Evolutionary conservation across 2,888 invertebrate species (phyloP).

Genomic region (Phasia obesa): DNA sequence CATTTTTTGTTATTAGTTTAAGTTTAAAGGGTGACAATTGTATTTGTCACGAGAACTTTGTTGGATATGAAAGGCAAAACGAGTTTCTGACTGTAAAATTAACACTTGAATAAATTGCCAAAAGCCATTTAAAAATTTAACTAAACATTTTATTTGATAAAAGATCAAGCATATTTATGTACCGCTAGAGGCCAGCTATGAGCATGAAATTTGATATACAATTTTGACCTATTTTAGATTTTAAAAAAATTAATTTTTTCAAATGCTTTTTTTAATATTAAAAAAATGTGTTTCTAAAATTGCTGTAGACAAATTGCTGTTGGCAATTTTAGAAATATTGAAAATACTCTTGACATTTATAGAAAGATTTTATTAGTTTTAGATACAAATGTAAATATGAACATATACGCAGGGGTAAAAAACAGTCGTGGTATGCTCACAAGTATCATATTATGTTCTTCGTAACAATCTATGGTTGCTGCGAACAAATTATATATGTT

Average conservation of each 20-base stretch:
- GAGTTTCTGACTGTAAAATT: slow-evolving; percentile 39
- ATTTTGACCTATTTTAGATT: slow-evolving; percentile 6
- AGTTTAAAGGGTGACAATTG: slow-evolving; percentile 68
- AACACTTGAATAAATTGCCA: slow-evolving; percentile 54
- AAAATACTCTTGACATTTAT: too few species aligned
- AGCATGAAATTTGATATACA: slow-evolving; percentile 26
- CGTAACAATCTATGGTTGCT: too few species aligned
- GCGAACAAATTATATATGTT: too few species aligned
- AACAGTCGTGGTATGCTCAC: too few species aligned
- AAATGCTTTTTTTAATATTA: background rate
- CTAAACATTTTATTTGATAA: slow-evolving; percentile 8
- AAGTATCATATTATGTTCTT: too few species aligned
- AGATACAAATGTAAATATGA: too few species aligned
- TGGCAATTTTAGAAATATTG: too few species aligned
- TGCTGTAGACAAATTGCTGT: too few species aligned
- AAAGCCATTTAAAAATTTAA: slow-evolving; percentile 32
- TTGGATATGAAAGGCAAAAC: slow-evolving; percentile 28
- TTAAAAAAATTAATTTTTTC: background rate
- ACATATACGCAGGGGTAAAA: too few species aligned
- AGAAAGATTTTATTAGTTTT: too few species aligned
- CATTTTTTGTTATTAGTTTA: slow-evolving; percentile 54
- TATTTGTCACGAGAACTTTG: slow-evolving; percentile 55
- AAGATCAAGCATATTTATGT: background rate
- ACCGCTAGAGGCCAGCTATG: background rate
- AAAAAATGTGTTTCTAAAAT: too few species aligned